Evolutionary conservation across 2,888 invertebrate species (phyloP), one percentile per base, ranked within the genome.

Genomic region (Phalera bucephala): DNA sequence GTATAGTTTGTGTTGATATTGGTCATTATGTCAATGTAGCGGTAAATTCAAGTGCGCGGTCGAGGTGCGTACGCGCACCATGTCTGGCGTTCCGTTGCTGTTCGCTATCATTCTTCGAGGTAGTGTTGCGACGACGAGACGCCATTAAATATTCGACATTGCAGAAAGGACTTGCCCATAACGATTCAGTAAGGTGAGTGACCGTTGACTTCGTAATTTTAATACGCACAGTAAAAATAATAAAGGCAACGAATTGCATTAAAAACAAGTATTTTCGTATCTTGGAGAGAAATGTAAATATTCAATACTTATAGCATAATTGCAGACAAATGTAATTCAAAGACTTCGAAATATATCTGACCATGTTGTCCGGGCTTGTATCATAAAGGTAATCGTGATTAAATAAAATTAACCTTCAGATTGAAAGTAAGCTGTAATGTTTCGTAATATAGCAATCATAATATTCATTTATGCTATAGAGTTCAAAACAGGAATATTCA

Each of bases 31-130:
- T 67, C 75, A 68, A 68, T 48, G 60, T 84, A 87, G 76, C 86
- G 81, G 87, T 83, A 84, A 61, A 72, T 56, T 61, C 72, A 80
- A 80, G 83, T 74, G 77, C 72, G 65, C 71, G 79, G 76, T 76
- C 78, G 79, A 75, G 77, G 75, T 60, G 51, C 46, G 42, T 45
- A 38, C 36, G 38, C 48, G 23, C 33, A 22, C 10, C 20, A 49
- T 48, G 52, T 49, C 56, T 57, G 6, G 1, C 5, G 8, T 12
- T 12, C 45, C 52, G 40, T n/a, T 53, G 46, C 53, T 46, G 47
- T 49, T 57, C 36, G 52, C 69, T 63, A 60, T 64, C 80, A 80
- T 63, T 78, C 71, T 59, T 46, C 51, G 48, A 32, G 48, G 52
- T 56, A 53, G 42, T 63, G 61, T 64, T 56, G 67, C 40, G 39